These are phyloP conservation scores for Gastrophryne carolinensis DNA, from an alignment of 2,797 vertebrate genomes.

Conservation along the genomic window DNA sequence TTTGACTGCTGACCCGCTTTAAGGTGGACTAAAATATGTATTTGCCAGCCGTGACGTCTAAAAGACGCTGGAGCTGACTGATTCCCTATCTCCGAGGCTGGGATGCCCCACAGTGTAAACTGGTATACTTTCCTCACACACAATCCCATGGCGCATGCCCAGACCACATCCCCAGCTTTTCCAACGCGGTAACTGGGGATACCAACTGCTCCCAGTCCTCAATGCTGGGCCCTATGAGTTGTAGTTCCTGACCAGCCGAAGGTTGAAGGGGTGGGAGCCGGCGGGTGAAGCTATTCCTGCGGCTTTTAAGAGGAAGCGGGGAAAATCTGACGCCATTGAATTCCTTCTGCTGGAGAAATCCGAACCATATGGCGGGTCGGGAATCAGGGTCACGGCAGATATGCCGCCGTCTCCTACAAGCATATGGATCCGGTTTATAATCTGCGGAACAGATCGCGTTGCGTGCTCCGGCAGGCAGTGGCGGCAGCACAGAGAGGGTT, in stretches of 20 bases:
- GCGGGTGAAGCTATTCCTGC: not conserved
- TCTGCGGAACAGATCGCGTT: not conserved
- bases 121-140: too few relatives aligned
- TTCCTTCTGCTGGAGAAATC: not conserved
- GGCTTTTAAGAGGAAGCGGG: not conserved
- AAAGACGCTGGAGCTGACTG: too few relatives aligned
- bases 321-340: not conserved
- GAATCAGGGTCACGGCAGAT: not conserved
- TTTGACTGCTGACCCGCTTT: too few relatives aligned
- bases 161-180: too few relatives aligned
- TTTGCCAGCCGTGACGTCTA: too few relatives aligned
- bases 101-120: too few relatives aligned
- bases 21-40: too few relatives aligned
- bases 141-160: too few relatives aligned
- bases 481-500: not conserved
- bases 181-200: not conserved
- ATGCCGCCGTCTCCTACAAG: not conserved
- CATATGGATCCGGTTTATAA: not conserved
- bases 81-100: too few relatives aligned
- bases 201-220: not conserved
- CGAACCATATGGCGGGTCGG: not conserved
- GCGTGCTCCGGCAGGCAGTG: not conserved
- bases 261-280: too few relatives aligned
- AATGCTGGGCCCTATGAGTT: not conserved
- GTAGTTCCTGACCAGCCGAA: too few relatives aligned